Base-by-base conservation (phyloP, 2,113 vertebrate species). In the Cyprinodon tularosa region DNA sequence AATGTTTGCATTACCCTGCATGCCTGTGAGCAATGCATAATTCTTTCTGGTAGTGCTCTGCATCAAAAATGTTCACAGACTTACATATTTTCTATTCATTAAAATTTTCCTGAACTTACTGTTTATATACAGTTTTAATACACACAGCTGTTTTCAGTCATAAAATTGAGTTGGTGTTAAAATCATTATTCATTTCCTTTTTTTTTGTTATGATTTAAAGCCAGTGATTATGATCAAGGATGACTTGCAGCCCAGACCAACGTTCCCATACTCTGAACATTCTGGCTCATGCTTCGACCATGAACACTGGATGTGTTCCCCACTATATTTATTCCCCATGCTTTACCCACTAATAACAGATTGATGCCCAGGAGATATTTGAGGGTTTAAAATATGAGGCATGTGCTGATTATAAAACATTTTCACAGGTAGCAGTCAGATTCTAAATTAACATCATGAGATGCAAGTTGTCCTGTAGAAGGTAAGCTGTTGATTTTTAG, bases 51-150 rank as follows among this genome's bases (percentile, higher is more conserved):
- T 48, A 77, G 71, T 74, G 37, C 77, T 67, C 68, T 20, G 45
- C 20, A 72, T 66, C 65, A n/a, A 68, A 81, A 64, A 65, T 78
- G 64, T 78, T 81, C 69, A 74, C 71, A 82, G 66, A 61, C 50
- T 86, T 83, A 88, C 81, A 83, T 82, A 89, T 86, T 89, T 86
- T 83, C 79, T 81, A 65, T 85, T 85, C 74, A 77, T 86, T 86
- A 85, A 72, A 63, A 64, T 53, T 71, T 69, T 6, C 7, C 75
- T 45, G 67, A 40, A 76, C 62, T 72, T 81, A 36, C 50, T 75
- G 71, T 59, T 29, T 53, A 62, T 12, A 48, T 62, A 65, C 72
- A 81, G 69, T 68, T 48, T 77, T 37, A 70, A 9, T 4, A 45
- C 20, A 9, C 17, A 3, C 50, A 57, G n/a, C 17, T 57, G n/a